A percentile compares a stretch with the other conserved stretches of the same genome.
Conservation (phyloP, 1,140 invertebrate species). For the Calephelis nemesis region DNA sequence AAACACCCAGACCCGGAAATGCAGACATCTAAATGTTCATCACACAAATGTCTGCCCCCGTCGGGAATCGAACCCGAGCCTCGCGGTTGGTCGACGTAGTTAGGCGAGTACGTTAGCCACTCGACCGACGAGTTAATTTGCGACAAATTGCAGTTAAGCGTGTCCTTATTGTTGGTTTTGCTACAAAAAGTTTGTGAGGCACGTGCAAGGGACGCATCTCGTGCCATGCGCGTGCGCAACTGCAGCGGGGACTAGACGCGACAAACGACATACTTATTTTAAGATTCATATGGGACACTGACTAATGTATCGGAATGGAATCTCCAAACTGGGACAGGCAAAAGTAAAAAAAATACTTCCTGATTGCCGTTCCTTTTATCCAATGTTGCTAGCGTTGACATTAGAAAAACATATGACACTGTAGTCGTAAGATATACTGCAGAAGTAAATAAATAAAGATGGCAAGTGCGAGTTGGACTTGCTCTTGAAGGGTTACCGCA, state of each 20-base stretch:
- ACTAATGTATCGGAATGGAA: background rate
- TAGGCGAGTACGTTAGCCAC: no score
- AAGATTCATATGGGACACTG: constrained; percentile 28
- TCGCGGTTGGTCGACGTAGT: no score
- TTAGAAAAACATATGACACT: background rate
- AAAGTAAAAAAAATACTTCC: constrained; percentile 7
- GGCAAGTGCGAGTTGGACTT: no score
- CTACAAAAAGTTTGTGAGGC: constrained; percentile 43
- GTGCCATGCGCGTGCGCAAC: constrained; percentile 53
- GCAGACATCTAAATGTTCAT: no score
- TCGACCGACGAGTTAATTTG: no score
- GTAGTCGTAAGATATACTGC: no score
- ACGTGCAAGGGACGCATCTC: constrained; percentile 56
- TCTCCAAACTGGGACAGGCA: background rate
- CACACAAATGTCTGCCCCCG: no score
- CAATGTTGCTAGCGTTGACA: background rate
- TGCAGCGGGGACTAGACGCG: constrained; percentile 33
- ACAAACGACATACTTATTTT: constrained; percentile 61
- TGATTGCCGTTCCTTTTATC: background rate
- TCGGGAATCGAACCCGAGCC: no score
- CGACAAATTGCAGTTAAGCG: constrained; percentile 5
- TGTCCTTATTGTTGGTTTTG: constrained; percentile 30
- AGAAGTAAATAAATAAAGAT: no score
- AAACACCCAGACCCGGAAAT: no score
- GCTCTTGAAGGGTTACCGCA: no score